These are phyloP conservation scores for Acromyrmex echinatior DNA, from an alignment of 1,140 invertebrate species.

Conservation along the genomic window DNA sequence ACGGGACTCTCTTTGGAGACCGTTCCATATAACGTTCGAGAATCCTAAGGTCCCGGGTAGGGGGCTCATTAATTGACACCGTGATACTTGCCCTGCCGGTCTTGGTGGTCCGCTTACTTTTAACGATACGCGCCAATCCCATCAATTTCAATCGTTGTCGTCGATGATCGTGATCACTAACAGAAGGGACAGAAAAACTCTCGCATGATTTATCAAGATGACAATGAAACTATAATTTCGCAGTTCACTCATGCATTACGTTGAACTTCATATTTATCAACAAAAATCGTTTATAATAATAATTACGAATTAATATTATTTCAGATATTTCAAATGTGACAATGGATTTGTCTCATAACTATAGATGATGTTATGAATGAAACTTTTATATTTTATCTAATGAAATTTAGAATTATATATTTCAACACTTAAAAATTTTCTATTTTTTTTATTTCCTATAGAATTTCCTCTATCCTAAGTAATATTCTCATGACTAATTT, in stretches of 20 bases:
- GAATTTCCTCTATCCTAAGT: not conserved
- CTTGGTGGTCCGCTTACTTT: constrained; percentile 82
- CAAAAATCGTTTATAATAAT: not conserved
- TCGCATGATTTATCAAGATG: constrained; percentile 17
- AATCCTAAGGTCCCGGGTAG: constrained; percentile 38
- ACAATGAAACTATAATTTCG: constrained; percentile 19
- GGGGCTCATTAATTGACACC: constrained; percentile 85
- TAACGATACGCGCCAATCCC: constrained; percentile 76
- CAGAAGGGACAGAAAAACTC: constrained; percentile 5
- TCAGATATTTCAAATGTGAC: not conserved
- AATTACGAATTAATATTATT: not conserved
- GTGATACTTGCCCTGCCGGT: constrained; percentile 80
- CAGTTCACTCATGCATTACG: not conserved
- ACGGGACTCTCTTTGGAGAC: constrained; percentile 58
- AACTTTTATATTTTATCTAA: not conserved
- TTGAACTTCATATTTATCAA: not conserved
- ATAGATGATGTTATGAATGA: not conserved
- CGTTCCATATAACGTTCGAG: constrained; percentile 71
- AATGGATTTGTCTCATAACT: not conserved
- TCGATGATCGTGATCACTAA: constrained; percentile 55
- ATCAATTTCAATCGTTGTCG: constrained; percentile 70
- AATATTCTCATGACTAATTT: not conserved
- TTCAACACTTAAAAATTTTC: not conserved
- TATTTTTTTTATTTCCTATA: not conserved
- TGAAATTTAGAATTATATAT: not conserved